These are phyloP conservation scores for Melipona bicolor DNA, from an alignment of 2,888 invertebrate genomes.

Conservation along the genomic window DNA sequence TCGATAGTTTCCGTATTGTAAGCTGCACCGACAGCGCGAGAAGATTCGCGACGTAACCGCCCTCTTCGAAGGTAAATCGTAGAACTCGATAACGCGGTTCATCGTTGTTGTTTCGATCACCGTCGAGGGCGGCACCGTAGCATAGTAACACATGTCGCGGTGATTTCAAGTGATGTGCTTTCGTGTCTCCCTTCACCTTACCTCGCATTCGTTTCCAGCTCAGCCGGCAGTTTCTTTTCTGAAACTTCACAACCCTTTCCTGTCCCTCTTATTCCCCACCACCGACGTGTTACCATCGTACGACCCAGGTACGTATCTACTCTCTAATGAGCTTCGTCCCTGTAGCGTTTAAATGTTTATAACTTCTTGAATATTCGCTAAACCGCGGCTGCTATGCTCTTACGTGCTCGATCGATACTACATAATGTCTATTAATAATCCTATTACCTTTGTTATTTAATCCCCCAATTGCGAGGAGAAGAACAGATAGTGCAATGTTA, in stretches of 20 bases:
- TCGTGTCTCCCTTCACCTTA: conserved; percentile 86
- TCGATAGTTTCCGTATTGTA: background rate
- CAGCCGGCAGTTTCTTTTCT: conserved; percentile 75
- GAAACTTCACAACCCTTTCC: conserved; percentile 71
- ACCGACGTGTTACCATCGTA: conserved; percentile 64
- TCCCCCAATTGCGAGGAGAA: background rate
- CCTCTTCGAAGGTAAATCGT: conserved; percentile 13
- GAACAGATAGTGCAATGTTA: background rate
- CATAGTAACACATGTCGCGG: conserved; percentile 80
- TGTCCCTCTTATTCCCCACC: conserved; percentile 67
- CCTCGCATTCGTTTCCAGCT: conserved; percentile 68
- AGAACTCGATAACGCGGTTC: conserved; percentile 2
- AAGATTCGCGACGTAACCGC: background rate
- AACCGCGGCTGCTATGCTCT: background rate
- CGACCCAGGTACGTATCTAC: conserved; percentile 68
- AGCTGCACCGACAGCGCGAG: conserved; percentile 22
- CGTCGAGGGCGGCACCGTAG: conserved; percentile 78
- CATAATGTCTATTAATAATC: conserved; percentile 19
- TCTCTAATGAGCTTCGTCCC: background rate
- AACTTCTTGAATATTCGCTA: conserved; percentile 2
- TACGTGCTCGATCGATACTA: conserved; percentile 7
- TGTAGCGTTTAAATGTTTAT: conserved; percentile 10
- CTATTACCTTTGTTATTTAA: background rate
- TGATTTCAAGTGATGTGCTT: conserved; percentile 78
- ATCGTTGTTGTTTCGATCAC: conserved; percentile 48